These are phyloP conservation scores for Rhyacichthys aspro DNA, from an alignment of 2,797 vertebrate species.

Conservation along the genomic window DNA sequence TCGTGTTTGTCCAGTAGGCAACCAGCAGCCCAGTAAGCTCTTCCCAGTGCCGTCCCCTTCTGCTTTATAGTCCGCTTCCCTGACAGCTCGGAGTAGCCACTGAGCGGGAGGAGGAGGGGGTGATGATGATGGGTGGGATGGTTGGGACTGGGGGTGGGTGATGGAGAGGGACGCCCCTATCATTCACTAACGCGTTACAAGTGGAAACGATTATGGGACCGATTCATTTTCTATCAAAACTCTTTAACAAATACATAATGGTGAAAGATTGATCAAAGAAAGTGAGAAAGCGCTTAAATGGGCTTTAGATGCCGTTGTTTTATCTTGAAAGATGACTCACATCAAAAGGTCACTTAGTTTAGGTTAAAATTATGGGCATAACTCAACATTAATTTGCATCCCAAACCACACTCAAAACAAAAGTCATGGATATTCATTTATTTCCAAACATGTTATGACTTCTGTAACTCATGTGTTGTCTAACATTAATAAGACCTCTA, in stretches of 20 bases:
- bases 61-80: conserved; percentile 77
- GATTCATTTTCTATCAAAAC: conserved; percentile 15
- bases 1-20: conserved; percentile 24
- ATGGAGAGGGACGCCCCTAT: conserved; percentile 47
- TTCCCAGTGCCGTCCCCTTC: conserved; percentile 45
- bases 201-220: conserved; percentile 42
- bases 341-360: not conserved
- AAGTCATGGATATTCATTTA: no score
- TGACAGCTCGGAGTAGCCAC: conserved; percentile 70
- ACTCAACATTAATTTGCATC: no score
- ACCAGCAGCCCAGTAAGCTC: conserved; percentile 37
- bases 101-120: conserved; percentile 43
- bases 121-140: conserved; percentile 27
- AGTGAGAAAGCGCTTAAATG: not conserved
- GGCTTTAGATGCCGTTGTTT: not conserved
- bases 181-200: conserved; percentile 37
- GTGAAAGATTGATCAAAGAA: not conserved
- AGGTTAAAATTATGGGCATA: no score
- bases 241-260: not conserved
- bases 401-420: no score
- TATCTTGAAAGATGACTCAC: not conserved
- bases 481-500: no score
- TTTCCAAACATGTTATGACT: no score
- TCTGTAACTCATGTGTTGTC: no score
- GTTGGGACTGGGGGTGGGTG: conserved; percentile 33